Base-by-base conservation (phyloP, 2,113 vertebrate species). In the Proteles cristata region DNA sequence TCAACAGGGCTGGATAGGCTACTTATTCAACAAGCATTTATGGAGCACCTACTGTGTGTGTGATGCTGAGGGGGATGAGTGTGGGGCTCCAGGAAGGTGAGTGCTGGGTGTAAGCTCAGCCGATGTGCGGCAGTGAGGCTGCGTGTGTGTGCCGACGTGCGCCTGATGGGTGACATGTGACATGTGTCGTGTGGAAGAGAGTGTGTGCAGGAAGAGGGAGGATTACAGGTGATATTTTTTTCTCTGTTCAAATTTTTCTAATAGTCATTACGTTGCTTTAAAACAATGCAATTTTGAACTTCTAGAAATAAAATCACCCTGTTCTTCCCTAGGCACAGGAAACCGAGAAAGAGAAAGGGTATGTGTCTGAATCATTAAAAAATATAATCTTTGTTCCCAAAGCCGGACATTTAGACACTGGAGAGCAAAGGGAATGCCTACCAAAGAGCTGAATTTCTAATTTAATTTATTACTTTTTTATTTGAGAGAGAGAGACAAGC, bases 301-400 rank as follows among this genome's bases (percentile, higher is more conserved):
- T 84, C 33, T 50, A 90, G 63, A 69, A 69, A 55, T 43, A 77
- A 92, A 89, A 74, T 39, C 43, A 69, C 48, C 23, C 50, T 90
- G 28, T 14, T 58, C 55, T 26, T 86, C 48, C 69, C 48, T 7
- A 77, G 33, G 33, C 39, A 15, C 35, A 84, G 66, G 35, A 53
- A 61, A 35, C 48, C 10, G 53, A 90, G 58, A 45, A 83, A 81
- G 53, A 90, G 58, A 45, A 83, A 81, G 21, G 39, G 9, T 21
- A 10, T 31, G 23, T 58, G 15, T 86, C 50, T n/a, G 23, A 77
- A 65, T 94, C 53, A 50, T 65, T 73, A n/a, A 74, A 83, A 89
- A 91, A 65, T 68, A 19, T 23, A 23, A 31, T 33, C 23, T 61
- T 83, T 12, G 0, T 77, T 63, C 80, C 84, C 21, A 65, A 58